Percentiles rank a stretch among this genome's conserved stretches.
These are phyloP conservation scores for Diacarnus erythraeanus DNA, from an alignment of 37 sponge, comb jelly and placozoan species.

Conservation along the genomic window DNA sequence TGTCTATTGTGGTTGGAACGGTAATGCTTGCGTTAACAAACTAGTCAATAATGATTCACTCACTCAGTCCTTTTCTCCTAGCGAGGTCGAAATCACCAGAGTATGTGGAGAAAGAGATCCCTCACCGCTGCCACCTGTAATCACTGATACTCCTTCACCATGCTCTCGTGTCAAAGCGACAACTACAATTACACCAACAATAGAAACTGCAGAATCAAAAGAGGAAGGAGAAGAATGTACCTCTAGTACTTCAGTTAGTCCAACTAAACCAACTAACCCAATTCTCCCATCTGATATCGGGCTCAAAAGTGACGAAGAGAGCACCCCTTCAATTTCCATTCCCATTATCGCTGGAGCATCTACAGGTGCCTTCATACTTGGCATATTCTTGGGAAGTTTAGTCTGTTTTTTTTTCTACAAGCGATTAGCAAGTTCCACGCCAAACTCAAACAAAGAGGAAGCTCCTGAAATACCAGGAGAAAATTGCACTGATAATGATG, in stretches of 20 bases:
- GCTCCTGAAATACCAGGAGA: background rate
- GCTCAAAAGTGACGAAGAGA: background rate
- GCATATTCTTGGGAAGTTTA: slow-evolving; percentile 43
- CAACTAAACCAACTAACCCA: background rate
- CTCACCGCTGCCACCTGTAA: background rate
- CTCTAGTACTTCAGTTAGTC: background rate
- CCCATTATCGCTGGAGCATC: slow-evolving; percentile 32
- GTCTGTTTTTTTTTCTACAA: slow-evolving; percentile 28
- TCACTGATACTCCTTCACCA: background rate
- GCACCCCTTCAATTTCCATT: background rate
- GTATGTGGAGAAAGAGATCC: slow-evolving; percentile 2
- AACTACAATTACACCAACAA: background rate
- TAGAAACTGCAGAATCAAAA: background rate
- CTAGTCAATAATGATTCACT: background rate
- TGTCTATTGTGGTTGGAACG: slow-evolving; percentile 62
- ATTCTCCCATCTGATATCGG: background rate
- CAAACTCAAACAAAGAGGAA: background rate
- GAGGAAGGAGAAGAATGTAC: background rate
- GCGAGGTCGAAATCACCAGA: background rate
- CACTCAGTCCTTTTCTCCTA: slow-evolving; percentile 3
- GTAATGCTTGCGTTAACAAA: slow-evolving; percentile 20
- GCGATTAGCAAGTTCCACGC: slow-evolving; percentile 1
- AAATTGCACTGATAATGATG: background rate
- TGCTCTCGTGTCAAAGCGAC: background rate
- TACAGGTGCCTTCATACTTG: slow-evolving; percentile 45